Base-by-base conservation (phyloP, 2,113 vertebrate species). In the Calidris pygmaea region DNA sequence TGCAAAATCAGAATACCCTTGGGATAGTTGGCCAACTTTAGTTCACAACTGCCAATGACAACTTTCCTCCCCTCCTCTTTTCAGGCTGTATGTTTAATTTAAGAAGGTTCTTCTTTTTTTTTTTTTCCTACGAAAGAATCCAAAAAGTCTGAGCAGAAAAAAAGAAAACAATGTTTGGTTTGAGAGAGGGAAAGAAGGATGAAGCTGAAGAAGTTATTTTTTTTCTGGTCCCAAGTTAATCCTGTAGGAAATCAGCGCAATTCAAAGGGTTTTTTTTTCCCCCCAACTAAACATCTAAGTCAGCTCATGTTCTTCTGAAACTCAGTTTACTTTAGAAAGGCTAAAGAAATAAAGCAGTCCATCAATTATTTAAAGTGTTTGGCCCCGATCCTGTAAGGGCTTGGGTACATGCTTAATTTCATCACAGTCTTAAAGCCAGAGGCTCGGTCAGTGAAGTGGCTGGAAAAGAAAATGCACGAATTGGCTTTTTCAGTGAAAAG, bases 301-400 rank as follows among this genome's bases (percentile, higher is more conserved):
- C 93, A 91, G 89, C 93, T 78, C 70, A 58, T 56, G 84, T 52
- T 72, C 34, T 27, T 67, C 66, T 79, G 73, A 91, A 96, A 87
- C 74, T 89, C 34, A 5, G 89, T 82, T 93, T 94, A 58, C 45
- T 96, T 82, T 21, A 68, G 77, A 75, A 52, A 79, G 43, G 80
- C 89, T 87, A 24, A 82, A 75, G 93, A 91, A 95, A 91, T 91
- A 72, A 82, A 87, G 81, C 62, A 93, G 77, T 10, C 87, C 58
- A 87, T 93, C 94, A 94, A 81, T 96, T 95, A 94, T 94, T 95
- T 56, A 93, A 92, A 82, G 71, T 10, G 65, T 65, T 82, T 89
- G 87, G 95, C 81, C 89, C 84, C 32, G 39, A 85, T 85, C 70
- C 80, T 89, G 68, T 18, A 55, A 43, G 35, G n/a, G 26, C 35